phyloP scores from a whole-genome alignment of 2,113 vertebrate species.

The Cheirogaleus medius region DNA sequence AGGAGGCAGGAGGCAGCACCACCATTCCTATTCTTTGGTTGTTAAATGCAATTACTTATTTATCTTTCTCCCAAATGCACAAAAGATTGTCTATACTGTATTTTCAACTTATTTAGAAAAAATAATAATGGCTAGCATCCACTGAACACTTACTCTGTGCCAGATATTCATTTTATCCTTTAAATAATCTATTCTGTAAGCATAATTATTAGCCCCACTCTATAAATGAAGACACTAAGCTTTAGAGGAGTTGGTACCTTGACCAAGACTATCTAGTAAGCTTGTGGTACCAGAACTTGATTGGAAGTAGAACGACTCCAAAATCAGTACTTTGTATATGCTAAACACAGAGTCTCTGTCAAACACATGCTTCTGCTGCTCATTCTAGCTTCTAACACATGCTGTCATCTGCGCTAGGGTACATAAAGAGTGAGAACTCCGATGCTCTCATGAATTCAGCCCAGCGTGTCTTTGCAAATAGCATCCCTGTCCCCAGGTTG shows the following conservation, averaged over 20 bases:
- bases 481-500: no score
- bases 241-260: background rate
- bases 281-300: background rate
- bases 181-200: background rate
- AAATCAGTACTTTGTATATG: background rate
- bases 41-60: background rate
- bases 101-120: background rate
- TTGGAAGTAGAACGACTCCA: background rate
- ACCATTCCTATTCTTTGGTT: background rate
- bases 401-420: background rate
- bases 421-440: background rate
- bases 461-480: background rate
- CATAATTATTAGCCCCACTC: background rate
- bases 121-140: background rate
- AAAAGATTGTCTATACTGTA: background rate
- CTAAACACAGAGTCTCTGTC: background rate
- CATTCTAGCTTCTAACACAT: no score
- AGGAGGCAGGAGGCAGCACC: background rate
- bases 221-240: background rate
- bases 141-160: background rate
- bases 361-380: background rate
- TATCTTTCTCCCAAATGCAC: background rate
- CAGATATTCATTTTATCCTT: background rate
- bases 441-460: background rate
- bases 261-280: accelerated